Evolutionary conservation across 2,113 vertebrate species (phyloP), one percentile per base, ranked within the genome.

Genomic region (Entelurus aequoreus): DNA sequence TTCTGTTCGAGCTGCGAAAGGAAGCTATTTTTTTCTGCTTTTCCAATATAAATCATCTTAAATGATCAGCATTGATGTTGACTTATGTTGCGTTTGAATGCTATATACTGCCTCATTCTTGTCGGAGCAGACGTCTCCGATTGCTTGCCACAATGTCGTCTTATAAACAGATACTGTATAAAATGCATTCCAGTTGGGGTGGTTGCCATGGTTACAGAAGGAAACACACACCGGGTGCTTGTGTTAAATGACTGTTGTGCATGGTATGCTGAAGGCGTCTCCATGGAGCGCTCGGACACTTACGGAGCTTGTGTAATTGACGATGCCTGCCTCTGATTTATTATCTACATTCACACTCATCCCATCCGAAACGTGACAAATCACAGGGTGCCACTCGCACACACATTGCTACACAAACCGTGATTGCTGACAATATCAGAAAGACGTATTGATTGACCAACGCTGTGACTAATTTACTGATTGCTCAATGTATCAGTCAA

Each of bases 281-380:
- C 62, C 69, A 68, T 64, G 54, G 51, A 53, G 60, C 78, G 70
- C 76, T 37, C 13, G 35, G 14, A 35, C 53, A 5, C 53, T n/a
- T n/a, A 54, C 6, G 35, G n/a, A 54, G 14, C 15, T 54, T 54
- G 53, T n/a, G 53, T 38, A 54, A 37, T 54, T 54, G 53, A 54
- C 53, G 36, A 8, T 12, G 14, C 35, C 14, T 38, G n/a, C 13
- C 7, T 38, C 72, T 75, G 67, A 78, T 69, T 78, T 69, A 74
- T 83, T 85, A 74, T 80, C 74, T 64, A 44, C 70, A 74, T 64
- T 71, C 70, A 65, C 63, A 75, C 65, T 72, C 62, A 8, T 28
- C 62, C 67, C 52, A 4, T 53, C 28, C 69, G 62, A 54, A 73
- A 48, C 54, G 46, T 44, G 54, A 54, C 59, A 68, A 64, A 68